phyloP scores from a whole-genome alignment of 1,140 invertebrate genomes.

The Anastatus disparis region DNA sequence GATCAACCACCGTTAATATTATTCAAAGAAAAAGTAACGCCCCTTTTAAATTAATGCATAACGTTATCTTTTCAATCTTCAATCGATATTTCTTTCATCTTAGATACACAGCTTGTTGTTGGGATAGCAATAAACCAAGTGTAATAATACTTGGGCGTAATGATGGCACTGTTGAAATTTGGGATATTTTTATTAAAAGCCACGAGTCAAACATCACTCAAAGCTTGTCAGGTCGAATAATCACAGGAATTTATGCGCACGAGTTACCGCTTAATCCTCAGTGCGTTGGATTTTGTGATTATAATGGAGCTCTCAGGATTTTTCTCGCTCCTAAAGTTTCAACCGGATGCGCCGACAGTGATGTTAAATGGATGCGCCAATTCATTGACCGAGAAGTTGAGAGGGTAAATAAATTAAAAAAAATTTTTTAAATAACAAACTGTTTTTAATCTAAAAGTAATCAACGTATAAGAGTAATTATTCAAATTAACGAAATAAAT shows the following conservation, averaged over 20 bases:
- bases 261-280: constrained; percentile 50
- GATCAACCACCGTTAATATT: too few species aligned
- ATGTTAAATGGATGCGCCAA: constrained; percentile 53
- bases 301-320: constrained; percentile 72
- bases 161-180: constrained; percentile 70
- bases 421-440: background rate
- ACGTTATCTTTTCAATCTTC: too few species aligned
- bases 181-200: constrained; percentile 68
- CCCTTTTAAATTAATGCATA: too few species aligned
- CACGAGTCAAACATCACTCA: constrained; percentile 53
- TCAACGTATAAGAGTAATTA: background rate
- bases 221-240: constrained; percentile 56
- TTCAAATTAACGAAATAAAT: too few species aligned
- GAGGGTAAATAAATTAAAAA: constrained; percentile 42
- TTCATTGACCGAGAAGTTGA: constrained; percentile 55
- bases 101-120: constrained; percentile 68
- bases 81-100: too few species aligned
- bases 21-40: too few species aligned
- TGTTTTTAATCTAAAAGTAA: background rate
- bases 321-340: constrained; percentile 68
- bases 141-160: constrained; percentile 66
- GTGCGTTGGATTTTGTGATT: constrained; percentile 64
- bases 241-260: constrained; percentile 58
- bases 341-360: constrained; percentile 39
- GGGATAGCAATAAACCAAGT: constrained; percentile 65